Conservation (phyloP, 23 tunicate species). For the Ciona savignyi region DNA sequence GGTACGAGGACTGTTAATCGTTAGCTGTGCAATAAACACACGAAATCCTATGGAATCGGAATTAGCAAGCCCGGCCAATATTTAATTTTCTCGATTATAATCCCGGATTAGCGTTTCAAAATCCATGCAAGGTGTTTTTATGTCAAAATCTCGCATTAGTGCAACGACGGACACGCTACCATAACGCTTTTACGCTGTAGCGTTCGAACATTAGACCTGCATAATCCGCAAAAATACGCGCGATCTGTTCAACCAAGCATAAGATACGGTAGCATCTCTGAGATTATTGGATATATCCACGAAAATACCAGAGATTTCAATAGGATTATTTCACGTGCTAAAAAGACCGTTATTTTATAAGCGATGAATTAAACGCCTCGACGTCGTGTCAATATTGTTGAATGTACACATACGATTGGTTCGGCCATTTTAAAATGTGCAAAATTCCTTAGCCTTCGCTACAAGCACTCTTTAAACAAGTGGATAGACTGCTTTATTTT, state of each 20-base stretch:
- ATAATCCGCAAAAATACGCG: neutral
- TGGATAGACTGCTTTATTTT: too few species aligned
- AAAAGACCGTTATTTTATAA: too few species aligned
- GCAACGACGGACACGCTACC: neutral
- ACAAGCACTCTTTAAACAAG: too few species aligned
- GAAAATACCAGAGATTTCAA: too few species aligned
- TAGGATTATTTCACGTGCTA: too few species aligned
- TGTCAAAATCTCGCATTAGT: neutral
- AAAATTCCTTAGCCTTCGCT: too few species aligned
- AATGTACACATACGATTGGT: too few species aligned
- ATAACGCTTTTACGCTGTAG: neutral
- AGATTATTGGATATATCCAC: neutral
- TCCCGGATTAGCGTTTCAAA: neutral
- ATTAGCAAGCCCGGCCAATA: neutral
- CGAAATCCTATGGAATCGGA: neutral
- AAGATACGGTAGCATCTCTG: neutral
- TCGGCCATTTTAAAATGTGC: too few species aligned
- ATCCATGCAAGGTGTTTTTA: neutral
- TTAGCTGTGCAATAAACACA: neutral
- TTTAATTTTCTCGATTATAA: neutral
- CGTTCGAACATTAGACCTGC: neutral
- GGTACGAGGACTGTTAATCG: neutral
- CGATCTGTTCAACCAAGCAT: neutral
- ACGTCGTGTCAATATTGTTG: too few species aligned
- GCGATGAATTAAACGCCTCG: too few species aligned